Base-by-base conservation (phyloP, 64 coral and sea anemone species). In the Acropora yongei region DNA sequence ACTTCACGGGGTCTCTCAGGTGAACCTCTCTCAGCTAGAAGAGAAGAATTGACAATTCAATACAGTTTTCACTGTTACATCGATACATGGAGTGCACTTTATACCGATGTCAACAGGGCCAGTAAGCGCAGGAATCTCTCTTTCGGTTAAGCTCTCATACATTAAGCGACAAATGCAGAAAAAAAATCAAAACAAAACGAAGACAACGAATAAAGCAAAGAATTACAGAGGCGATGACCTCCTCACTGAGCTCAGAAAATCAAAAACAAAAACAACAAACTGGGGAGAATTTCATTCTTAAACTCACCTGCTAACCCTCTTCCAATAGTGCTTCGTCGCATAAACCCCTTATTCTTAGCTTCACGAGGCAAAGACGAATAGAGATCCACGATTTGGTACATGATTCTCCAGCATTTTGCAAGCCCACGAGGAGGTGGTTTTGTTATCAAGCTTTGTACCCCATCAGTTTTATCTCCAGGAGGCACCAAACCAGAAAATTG, bases 361-460 rank as follows among this genome's bases (percentile, higher is more conserved):
- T 95, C 96, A 57, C 87, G 87, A 39, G 96, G 96, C 47, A 98
- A 71, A 0, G 96, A 94, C 2, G 97, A 99, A 50, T 99, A 99
- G 45, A 99, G 90, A 78, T 99, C 94, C 17, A 96, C 84, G 47
- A 99, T 86, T 75, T 99, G 97, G 79, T 93, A 96, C 97, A 99
- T 99, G 57, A 94, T 94, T 76, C 93, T 91, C 97, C 97, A 99
- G 57, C 97, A 99, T 84, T 94, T 99, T 7, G 79, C 92, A 5
- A 55, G n/a, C 3, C 44, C 82, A 48, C n/a, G 82, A 3, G 82
- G 44, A 5, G 44, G 30, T 30, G 30, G 16, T 72, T 85, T 71
- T 30, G 42, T 45, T 30, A 17, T 85, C 8, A 16, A 69, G 43
- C 17, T 16, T 65, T 20, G 82, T 17, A 19, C 18, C 16, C 82